Percentiles rank a stretch among this genome's conserved stretches.
phyloP scores from a whole-genome alignment of 1,140 invertebrate genomes.

The Pogonus chalceus region DNA sequence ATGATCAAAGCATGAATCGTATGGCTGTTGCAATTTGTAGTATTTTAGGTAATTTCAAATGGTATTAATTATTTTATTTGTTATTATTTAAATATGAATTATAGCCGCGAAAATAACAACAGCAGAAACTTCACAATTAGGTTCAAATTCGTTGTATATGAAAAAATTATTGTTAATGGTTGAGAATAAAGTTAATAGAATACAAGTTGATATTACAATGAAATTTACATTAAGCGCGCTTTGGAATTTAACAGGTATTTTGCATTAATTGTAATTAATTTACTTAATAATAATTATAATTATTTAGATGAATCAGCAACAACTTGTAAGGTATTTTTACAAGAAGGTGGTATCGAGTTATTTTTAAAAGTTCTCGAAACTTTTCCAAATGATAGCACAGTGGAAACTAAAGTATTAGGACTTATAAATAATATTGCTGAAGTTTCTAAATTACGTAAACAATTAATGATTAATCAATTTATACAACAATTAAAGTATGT shows the following conservation, averaged over 20 bases:
- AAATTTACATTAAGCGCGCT: conserved; percentile 73
- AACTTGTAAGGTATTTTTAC: conserved; percentile 64
- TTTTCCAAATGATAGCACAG: conserved; percentile 52
- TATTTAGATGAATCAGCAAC: conserved; percentile 55
- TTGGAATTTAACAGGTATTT: conserved; percentile 67
- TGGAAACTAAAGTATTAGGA: conserved; percentile 71
- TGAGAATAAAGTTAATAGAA: conserved; percentile 47
- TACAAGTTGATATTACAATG: conserved; percentile 60
- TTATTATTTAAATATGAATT: background rate
- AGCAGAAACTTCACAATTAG: conserved; percentile 59
- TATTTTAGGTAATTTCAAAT: conserved; percentile 44
- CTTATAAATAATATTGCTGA: conserved; percentile 77
- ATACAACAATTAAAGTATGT: conserved; percentile 47
- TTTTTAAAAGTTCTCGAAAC: conserved; percentile 57
- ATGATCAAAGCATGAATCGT: conserved; percentile 64
- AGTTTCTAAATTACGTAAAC: conserved; percentile 47
- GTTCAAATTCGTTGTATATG: conserved; percentile 62
- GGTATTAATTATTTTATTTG: too few species aligned
- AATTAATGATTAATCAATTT: conserved; percentile 54
- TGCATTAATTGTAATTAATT: conserved; percentile 1
- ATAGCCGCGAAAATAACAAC: conserved; percentile 63
- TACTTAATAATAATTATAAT: background rate
- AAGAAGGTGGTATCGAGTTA: conserved; percentile 57
- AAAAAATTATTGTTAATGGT: conserved; percentile 62
- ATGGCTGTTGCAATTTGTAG: conserved; percentile 79